Percentiles rank a stretch among this genome's conserved stretches.
Conservation (phyloP, 2,797 vertebrate species). For the Poeciliopsis gracilis region DNA sequence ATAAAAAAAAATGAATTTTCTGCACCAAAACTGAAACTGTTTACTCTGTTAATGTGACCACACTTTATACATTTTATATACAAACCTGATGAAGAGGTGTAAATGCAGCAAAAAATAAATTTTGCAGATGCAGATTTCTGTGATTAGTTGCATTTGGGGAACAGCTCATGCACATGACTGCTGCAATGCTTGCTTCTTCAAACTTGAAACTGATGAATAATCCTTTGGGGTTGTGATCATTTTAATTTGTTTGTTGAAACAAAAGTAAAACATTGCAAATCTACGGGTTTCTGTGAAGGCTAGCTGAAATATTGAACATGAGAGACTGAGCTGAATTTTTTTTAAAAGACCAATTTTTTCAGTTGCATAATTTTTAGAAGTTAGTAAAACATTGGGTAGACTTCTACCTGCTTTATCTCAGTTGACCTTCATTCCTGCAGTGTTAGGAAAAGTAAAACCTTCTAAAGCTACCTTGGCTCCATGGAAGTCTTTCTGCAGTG, state of each 20-base stretch:
- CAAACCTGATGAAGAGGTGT: background rate
- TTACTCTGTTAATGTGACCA: background rate
- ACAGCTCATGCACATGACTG: background rate
- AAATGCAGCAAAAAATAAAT: background rate
- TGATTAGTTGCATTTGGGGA: background rate
- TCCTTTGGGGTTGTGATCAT: background rate
- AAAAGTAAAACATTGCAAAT: background rate
- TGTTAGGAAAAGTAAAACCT: too few relatives aligned
- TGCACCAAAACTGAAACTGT: background rate
- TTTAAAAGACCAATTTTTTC: background rate
- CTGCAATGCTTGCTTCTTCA: background rate
- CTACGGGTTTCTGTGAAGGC: background rate
- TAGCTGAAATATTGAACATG: background rate
- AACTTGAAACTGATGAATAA: background rate
- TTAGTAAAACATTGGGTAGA: too few relatives aligned
- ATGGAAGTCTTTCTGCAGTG: too few relatives aligned
- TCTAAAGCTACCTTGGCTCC: too few relatives aligned
- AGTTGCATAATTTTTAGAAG: too few relatives aligned
- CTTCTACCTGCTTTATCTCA: too few relatives aligned
- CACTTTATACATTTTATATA: background rate
- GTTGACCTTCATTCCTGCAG: too few relatives aligned
- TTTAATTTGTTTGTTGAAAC: background rate
- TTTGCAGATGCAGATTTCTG: background rate
- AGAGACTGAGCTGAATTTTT: background rate
- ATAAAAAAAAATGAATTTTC: background rate